Evolutionary conservation across 2,888 invertebrate genomes (phyloP), one percentile per base, ranked within the genome.

Genomic region (Scelioninae gen. 2): DNA sequence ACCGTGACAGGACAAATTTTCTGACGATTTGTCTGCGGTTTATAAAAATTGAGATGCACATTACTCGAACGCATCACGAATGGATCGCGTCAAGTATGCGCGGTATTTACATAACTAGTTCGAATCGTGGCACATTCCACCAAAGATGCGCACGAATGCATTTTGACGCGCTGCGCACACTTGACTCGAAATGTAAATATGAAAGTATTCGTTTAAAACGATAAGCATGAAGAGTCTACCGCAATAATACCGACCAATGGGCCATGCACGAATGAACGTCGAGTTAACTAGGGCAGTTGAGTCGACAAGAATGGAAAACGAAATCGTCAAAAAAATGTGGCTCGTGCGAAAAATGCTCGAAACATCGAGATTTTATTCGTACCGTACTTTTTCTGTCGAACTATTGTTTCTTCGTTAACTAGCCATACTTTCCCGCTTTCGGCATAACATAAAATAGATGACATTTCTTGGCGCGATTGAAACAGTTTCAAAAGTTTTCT

Each of bases 31-130:
- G 52, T 18, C n/a, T 7, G 50, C 53, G 53, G 60, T 53, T 68
- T 68, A 41, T 46, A 53, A 43, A 45, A 45, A 52, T 37, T 41
- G 48, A 57, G 60, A 46, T 46, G 18, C 39, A 19, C 50, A 37
- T 25, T 46, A 39, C 18, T 55, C 43, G 57, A 58, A n/a, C 28
- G 9, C 53, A 61, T 67, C 45, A 37, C 11, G 28, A 43, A 48
- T 43, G 58, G 69, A 77, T 73, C 79, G 77, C 77, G 73, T 73
- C 74, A 68, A 78, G 79, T 81, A 82, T 81, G 80, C 79, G 61
- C 52, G 73, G 52, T 64, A 83, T 83, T 83, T 81, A 74, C 83
- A 83, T 83, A 83, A 83, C 83, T 81, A 81, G 83, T 83, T 80
- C 77, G 79, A 57, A 70, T 73, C 70, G 77, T 77, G 76, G 63